These are phyloP conservation scores for Speoplatyrhinus poulsoni DNA, from an alignment of 2,113 vertebrate species.

Conservation along the genomic window DNA sequence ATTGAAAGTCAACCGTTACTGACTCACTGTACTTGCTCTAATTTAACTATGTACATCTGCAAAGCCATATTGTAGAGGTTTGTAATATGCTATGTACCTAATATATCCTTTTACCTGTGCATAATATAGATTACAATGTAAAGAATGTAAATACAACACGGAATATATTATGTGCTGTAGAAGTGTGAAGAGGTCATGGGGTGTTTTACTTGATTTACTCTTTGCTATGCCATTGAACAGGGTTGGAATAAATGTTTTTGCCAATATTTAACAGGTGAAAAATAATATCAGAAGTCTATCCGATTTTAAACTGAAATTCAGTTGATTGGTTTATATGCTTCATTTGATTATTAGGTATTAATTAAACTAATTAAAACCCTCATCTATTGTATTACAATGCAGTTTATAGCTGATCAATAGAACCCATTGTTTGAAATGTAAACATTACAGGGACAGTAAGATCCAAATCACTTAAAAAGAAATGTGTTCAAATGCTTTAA, in stretches of 20 bases:
- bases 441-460: conserved; percentile 27
- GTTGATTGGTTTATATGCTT: conserved; percentile 9
- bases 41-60: conserved; percentile 80
- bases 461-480: conserved; percentile 39
- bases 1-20: conserved; percentile 52
- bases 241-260: conserved; percentile 30
- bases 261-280: no score
- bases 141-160: conserved; percentile 63
- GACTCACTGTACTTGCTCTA: conserved; percentile 78
- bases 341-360: conserved; percentile 20
- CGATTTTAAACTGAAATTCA: background rate
- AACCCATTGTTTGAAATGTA: conserved; percentile 19
- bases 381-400: conserved; percentile 11
- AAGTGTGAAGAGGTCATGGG: conserved; percentile 69
- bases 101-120: conserved; percentile 81
- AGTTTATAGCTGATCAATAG: conserved; percentile 11
- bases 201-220: conserved; percentile 43
- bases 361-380: conserved; percentile 25
- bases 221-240: conserved; percentile 27
- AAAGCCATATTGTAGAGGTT: conserved; percentile 91
- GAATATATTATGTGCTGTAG: conserved; percentile 71
- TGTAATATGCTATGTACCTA: conserved; percentile 74
- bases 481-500: conserved; percentile 8
- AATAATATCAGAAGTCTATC: no score
- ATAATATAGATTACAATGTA: conserved; percentile 90